Conservation (phyloP, 2,888 invertebrate genomes). For the Drosophila limbata region DNA sequence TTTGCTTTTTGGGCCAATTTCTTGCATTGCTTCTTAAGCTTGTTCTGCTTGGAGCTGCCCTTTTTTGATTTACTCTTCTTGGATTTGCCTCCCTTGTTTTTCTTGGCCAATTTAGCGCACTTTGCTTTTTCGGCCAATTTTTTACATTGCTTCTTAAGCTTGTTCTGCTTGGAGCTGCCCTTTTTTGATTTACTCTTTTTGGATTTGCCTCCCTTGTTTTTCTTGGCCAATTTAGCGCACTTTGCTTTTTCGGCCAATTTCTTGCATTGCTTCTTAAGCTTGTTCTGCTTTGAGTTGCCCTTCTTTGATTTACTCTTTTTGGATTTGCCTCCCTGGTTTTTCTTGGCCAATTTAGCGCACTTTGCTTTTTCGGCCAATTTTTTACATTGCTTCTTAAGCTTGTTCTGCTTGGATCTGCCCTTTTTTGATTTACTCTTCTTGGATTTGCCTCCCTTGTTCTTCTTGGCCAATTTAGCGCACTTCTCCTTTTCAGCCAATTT, state of each 20-base stretch:
- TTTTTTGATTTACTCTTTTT: too few relatives aligned
- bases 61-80: neutral
- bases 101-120: neutral
- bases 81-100: neutral
- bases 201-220: too few relatives aligned
- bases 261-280: too few relatives aligned
- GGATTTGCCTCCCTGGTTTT: neutral
- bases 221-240: too few relatives aligned
- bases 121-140: too few relatives aligned
- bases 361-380: neutral
- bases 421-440: conserved; percentile 8
- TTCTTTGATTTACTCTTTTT: conserved; percentile 1
- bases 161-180: too few relatives aligned
- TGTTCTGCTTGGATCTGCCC: neutral
- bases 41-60: neutral
- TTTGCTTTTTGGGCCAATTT: conserved; percentile 9
- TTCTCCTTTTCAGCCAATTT: too few relatives aligned
- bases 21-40: conserved; percentile 17
- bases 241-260: too few relatives aligned
- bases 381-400: neutral
- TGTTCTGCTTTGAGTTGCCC: neutral
- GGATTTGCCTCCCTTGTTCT: neutral
- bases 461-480: neutral
- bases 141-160: too few relatives aligned
- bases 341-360: neutral